Evolutionary conservation across 2,797 vertebrate genomes (phyloP).

Genomic region (Sebastiscus albofasciatus): DNA sequence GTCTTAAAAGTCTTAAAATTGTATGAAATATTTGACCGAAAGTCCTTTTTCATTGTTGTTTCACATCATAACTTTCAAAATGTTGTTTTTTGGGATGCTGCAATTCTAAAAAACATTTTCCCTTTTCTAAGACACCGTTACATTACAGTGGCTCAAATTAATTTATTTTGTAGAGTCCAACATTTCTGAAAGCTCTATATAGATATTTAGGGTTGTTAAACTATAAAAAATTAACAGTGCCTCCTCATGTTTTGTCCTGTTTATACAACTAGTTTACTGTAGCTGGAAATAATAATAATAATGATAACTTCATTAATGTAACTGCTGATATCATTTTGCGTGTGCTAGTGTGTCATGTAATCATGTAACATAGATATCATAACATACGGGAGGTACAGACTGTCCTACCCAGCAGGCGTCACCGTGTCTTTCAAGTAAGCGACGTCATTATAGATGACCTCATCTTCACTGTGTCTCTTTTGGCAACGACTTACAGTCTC

Average conservation of each 20-base stretch:
- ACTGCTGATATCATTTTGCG: too few species aligned
- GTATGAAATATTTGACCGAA: not conserved
- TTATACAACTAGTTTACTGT: too few species aligned
- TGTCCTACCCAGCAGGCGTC: conserved; percentile 3
- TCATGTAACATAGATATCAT: too few species aligned
- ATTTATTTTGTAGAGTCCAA: not conserved
- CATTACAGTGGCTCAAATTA: accelerated
- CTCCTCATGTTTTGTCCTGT: too few species aligned
- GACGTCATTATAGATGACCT: conserved; percentile 75
- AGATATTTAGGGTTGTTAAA: too few species aligned
- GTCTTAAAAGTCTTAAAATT: too few species aligned
- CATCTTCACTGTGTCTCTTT: conserved; percentile 9
- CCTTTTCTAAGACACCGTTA: not conserved
- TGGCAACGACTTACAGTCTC: conserved; percentile 84
- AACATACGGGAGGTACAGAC: not conserved
- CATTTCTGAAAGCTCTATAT: not conserved
- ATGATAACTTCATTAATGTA: too few species aligned
- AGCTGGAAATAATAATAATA: too few species aligned
- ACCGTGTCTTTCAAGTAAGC: conserved; percentile 12
- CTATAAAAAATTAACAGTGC: accelerated
- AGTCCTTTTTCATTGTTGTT: not conserved
- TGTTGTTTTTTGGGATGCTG: too few species aligned
- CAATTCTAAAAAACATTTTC: not conserved
- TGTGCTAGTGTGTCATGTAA: too few species aligned
- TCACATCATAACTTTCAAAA: not conserved